Base-by-base conservation (phyloP, 1,140 invertebrate genomes). In the Cyclargus thomasi region DNA sequence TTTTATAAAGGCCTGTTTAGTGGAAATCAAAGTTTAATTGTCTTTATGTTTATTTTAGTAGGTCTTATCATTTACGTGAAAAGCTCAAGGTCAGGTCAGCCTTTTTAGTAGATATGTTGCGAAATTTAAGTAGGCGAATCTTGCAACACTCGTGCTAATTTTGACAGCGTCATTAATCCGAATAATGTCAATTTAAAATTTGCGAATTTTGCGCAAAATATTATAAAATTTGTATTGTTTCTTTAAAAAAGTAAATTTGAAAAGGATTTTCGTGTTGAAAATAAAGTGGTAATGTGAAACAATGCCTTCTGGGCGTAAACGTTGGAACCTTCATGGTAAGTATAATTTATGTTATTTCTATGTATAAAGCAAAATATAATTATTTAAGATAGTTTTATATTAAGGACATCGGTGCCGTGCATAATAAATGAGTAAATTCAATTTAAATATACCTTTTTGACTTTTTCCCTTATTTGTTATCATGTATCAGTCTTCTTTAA, bases 311-410 rank as follows among this genome's bases (percentile, higher is more conserved):
- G 88, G 90, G 73, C 81, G 92, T 68, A 92, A 92, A 81, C 86
- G 91, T 39, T 93, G 92, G 92, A 92, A 91, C 77, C 75, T 92
- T 71, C 91, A 92, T 85, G 92, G 92, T 93, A 91, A 91, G 82
- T 86, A 11, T 76, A 59, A 73, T 77, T 70, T 63, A 70, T 69
- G 36, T 36, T 47, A 39, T 17, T 8, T 64, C 65, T 47, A 47
- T 47, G 14, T 39, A 29, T 29, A 4, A 4, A 29, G 29, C 29
- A n/a, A 29, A 29, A 8, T 29, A 29, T 29, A 29, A 29, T 29
- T 4, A 29, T 29, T 29, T 29, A 7, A 29, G 29, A 0, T 29
- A 0, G 29, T 29, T 29, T 7, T 4, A 29, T 7, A 29, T 29
- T 0, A 29, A 29, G 8, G 5, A 29, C 4, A 7, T 29, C 29